Evolutionary conservation across 1,140 invertebrate genomes (phyloP), one percentile per base, ranked within the genome.

Genomic region (Drosophila bocki): DNA sequence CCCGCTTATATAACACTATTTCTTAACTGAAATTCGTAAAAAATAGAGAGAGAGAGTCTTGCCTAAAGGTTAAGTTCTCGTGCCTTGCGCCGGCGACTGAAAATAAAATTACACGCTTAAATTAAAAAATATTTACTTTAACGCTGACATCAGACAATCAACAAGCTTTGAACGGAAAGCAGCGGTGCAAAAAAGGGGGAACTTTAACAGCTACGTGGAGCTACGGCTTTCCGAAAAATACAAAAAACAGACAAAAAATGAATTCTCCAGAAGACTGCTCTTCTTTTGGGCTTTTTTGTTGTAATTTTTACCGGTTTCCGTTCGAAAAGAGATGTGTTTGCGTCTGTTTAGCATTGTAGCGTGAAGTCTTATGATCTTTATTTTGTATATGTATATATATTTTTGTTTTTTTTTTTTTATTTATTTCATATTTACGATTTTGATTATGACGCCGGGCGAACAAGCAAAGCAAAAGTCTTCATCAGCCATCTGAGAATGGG

Each of bases 51-150:
- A 33, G 35, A 15, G 45, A 48, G 26, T 50, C 50, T 53, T 19
- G 68, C 19, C 26, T 63, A 75, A 76, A 75, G 59, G 71, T 76
- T 65, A 65, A 65, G 51, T 54, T 75, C 39, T 58, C 54, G 37
- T 11, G 13, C 26, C 5, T n/a, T 2, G 47, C 44, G 41, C 13
- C 41, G 29, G 19, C 19, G 51, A 42, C 65, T 57, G 53, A 41
- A 71, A 71, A 82, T 69, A 88, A 90, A 88, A 88, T 88, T 88
- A 88, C 80, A 88, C 85, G 84, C 72, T 84, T 81, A 84, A 87
- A 90, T 84, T 78, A 67, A 58, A 81, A 84, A 90, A 90, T 88
- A 88, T 84, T 88, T 88, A 76, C 69, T 84, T 90, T 65, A 88
- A 78, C 78, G 84, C 85, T 88, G 85, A 88, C 84, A 88, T 88